These are phyloP conservation scores for Cygnus atratus DNA, from an alignment of 2,113 vertebrate species.

Conservation along the genomic window DNA sequence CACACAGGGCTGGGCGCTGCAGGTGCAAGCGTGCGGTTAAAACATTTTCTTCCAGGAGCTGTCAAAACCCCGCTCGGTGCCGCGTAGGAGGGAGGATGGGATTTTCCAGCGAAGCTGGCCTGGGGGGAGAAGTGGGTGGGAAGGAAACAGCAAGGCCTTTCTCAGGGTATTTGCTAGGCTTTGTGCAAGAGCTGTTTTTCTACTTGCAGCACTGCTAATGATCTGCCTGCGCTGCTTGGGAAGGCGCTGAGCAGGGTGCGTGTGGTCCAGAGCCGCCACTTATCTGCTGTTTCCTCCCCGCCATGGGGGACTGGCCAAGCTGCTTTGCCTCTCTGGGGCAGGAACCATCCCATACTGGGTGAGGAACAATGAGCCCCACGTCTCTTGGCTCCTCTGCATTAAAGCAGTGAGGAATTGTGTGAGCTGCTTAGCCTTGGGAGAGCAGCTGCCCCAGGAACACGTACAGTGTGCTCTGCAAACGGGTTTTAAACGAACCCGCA, in stretches of 20 bases:
- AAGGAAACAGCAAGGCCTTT: background rate
- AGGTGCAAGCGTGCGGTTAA: conserved; percentile 22
- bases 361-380: accelerated
- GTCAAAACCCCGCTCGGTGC: background rate
- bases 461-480: background rate
- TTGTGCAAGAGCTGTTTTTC: background rate
- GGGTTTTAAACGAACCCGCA: background rate
- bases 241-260: background rate
- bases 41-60: conserved; percentile 21
- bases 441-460: background rate
- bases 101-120: conserved; percentile 21
- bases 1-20: background rate
- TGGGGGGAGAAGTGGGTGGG: conserved; percentile 32
- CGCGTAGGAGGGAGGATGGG: conserved; percentile 27
- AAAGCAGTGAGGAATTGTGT: background rate
- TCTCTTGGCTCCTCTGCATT: background rate
- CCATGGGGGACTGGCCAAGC: accelerated
- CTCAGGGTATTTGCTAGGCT: background rate
- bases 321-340: background rate
- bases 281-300: background rate
- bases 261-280: background rate
- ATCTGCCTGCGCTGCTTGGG: background rate
- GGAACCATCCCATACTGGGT: background rate
- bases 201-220: background rate
- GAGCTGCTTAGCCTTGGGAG: background rate